Conservation (phyloP, 2,888 invertebrate genomes). For the Rhimphoctona megacephalus region DNA sequence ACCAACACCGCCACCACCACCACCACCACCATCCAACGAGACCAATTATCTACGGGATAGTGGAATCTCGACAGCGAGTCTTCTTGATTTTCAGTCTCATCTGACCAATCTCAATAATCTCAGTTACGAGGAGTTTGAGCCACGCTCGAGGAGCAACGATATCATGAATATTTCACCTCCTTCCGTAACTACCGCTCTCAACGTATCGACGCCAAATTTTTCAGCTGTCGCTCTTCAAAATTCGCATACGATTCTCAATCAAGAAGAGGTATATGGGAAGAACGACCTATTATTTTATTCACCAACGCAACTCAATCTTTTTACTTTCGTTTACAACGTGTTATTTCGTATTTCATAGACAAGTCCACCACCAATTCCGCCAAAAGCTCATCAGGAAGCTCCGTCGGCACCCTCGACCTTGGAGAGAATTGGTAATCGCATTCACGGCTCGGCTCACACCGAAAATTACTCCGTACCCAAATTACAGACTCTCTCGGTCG, state of each 20-base stretch:
- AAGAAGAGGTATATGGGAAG: slow-evolving; percentile 76
- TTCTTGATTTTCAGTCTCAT: slow-evolving; percentile 83
- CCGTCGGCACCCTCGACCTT: slow-evolving; percentile 83
- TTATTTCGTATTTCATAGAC: slow-evolving; percentile 74
- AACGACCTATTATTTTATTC: slow-evolving; percentile 22
- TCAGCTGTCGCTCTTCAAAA: slow-evolving; percentile 80
- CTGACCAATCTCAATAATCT: slow-evolving; percentile 83
- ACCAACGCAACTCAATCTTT: neutral
- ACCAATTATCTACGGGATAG: slow-evolving; percentile 86
- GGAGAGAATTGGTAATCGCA: slow-evolving; percentile 79
- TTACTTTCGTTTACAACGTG: neutral
- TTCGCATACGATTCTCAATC: slow-evolving; percentile 78
- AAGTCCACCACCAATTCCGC: slow-evolving; percentile 84
- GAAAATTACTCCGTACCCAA: slow-evolving; percentile 85
- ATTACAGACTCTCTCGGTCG: slow-evolving; percentile 82
- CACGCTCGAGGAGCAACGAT: slow-evolving; percentile 83
- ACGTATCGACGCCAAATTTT: slow-evolving; percentile 80
- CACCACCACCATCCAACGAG: slow-evolving; percentile 68
- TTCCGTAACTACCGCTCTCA: slow-evolving; percentile 81
- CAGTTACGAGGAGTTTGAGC: slow-evolving; percentile 85
- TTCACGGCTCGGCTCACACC: slow-evolving; percentile 76
- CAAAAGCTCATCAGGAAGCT: slow-evolving; percentile 82
- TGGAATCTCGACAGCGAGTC: slow-evolving; percentile 85
- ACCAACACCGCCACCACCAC: slow-evolving; percentile 59
- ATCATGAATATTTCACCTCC: slow-evolving; percentile 84